Conservation (phyloP, 2,888 invertebrate genomes). For the Nephrotoma appendiculata region DNA sequence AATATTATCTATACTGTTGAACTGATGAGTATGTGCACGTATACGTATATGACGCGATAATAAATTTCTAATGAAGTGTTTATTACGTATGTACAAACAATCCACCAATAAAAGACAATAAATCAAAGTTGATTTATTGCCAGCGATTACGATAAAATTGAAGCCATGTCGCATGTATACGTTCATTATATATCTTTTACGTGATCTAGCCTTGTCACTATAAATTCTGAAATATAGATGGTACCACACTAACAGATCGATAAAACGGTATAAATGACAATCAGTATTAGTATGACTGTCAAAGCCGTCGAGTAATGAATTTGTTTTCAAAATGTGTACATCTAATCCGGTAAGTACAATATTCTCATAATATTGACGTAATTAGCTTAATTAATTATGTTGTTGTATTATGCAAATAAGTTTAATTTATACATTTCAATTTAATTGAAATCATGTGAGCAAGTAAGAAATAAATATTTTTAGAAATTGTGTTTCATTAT, state of each 20-base stretch:
- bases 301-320: neutral
- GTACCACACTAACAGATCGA: neutral
- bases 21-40: neutral
- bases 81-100: neutral
- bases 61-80: neutral
- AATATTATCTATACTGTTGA: neutral
- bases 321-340: neutral
- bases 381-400: neutral
- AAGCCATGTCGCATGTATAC: neutral
- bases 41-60: neutral
- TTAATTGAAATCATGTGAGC: neutral
- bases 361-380: neutral
- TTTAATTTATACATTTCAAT: neutral
- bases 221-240: neutral
- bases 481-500: neutral
- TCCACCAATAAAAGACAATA: neutral
- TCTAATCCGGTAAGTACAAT: neutral
- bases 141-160: neutral
- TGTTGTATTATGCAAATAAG: neutral
- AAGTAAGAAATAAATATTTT: neutral
- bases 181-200: neutral
- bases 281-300: neutral
- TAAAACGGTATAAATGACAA: neutral
- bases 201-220: neutral
- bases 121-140: neutral